phyloP scores from a whole-genome alignment of 2,888 invertebrate genomes.

The Netelia virgata region DNA sequence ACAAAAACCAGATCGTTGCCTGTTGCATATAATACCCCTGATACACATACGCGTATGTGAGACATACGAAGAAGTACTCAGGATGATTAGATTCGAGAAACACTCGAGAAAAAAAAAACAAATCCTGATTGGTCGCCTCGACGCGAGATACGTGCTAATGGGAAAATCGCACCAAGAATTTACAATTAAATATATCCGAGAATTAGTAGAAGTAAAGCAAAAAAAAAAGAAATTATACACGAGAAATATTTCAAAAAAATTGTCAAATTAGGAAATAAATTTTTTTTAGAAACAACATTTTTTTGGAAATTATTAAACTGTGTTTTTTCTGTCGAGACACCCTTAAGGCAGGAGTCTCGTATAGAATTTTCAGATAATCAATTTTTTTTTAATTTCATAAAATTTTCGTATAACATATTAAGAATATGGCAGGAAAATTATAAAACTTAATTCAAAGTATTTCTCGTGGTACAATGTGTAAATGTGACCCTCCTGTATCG shows the following conservation, averaged over 20 bases:
- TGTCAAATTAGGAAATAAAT: background rate
- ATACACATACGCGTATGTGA: background rate
- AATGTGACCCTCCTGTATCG: no score
- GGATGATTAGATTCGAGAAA: constrained; percentile 6
- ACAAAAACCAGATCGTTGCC: constrained; percentile 37
- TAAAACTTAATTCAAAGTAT: no score
- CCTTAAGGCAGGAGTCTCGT: no score
- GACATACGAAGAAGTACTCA: constrained; percentile 1
- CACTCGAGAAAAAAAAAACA: background rate
- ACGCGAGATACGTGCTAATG: constrained; percentile 34
- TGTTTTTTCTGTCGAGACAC: no score
- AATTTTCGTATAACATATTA: no score
- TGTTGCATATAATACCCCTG: constrained; percentile 28
- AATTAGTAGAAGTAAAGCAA: background rate
- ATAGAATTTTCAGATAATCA: no score
- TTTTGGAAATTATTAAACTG: no score
- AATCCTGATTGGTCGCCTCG: constrained; percentile 27
- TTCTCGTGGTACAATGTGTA: no score
- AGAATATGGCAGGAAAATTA: no score
- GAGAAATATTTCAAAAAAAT: no score
- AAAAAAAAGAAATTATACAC: no score
- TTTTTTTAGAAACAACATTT: background rate
- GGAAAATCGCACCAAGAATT: constrained; percentile 41
- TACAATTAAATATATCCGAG: constrained; percentile 1
- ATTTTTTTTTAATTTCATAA: no score